These are phyloP conservation scores for Pollenia labialis DNA, from an alignment of 2,888 invertebrate species.

Conservation along the genomic window DNA sequence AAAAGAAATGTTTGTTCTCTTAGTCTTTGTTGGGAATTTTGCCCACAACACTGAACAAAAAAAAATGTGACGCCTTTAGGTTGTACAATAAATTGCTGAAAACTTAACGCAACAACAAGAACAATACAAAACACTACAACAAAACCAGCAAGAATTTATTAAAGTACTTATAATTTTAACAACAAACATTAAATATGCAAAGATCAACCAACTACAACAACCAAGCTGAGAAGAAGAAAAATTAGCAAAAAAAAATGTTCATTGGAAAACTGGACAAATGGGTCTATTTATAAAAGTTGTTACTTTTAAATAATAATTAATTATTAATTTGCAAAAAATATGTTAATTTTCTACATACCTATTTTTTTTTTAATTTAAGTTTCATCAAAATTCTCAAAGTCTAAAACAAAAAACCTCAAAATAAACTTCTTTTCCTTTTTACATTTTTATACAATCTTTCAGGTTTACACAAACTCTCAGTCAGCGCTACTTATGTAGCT, in stretches of 20 bases:
- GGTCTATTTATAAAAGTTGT: no score
- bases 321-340: no score
- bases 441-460: no score
- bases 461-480: no score
- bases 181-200: slow-evolving; percentile 34
- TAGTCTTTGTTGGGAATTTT: slow-evolving; percentile 23
- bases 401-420: no score
- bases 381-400: no score
- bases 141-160: slow-evolving; percentile 4
- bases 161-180: slow-evolving; percentile 48
- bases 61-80: slow-evolving; percentile 21
- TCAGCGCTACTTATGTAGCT: no score
- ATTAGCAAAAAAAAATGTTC: neutral
- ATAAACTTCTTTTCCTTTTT: no score
- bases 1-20: neutral
- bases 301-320: no score
- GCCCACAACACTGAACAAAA: slow-evolving; percentile 10
- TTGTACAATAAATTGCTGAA: slow-evolving; percentile 17
- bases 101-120: neutral
- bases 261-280: no score
- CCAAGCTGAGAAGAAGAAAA: neutral
- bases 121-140: neutral
- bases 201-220: slow-evolving; percentile 13
- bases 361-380: no score
- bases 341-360: no score